phyloP scores from a whole-genome alignment of 1,140 invertebrate species.

The Drosophila nigrodunni region DNA sequence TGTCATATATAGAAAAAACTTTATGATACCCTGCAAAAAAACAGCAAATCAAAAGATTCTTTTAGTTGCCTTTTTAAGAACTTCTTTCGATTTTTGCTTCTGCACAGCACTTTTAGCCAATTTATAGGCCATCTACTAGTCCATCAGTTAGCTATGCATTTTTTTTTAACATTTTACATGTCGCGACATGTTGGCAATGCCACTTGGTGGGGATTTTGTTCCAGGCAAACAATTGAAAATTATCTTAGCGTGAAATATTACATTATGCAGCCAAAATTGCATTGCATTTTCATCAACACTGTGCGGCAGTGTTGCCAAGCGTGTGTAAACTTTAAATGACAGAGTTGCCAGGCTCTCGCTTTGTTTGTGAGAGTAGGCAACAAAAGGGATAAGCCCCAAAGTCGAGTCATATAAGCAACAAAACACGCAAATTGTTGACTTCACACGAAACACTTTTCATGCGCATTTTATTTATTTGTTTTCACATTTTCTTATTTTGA shows the following conservation, averaged over 20 bases:
- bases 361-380: neutral
- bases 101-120: too few species aligned
- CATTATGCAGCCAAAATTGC: constrained; percentile 23
- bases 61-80: neutral
- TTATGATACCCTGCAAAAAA: constrained; percentile 1
- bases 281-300: constrained; percentile 17
- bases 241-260: constrained; percentile 46
- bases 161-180: constrained; percentile 6
- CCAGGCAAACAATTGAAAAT: constrained; percentile 40
- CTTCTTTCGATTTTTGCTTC: too few species aligned
- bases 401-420: constrained; percentile 24
- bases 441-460: constrained; percentile 50
- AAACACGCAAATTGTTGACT: constrained; percentile 52
- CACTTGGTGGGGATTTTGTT: neutral
- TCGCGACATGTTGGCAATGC: constrained; percentile 48
- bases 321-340: constrained; percentile 10
- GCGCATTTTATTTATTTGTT: constrained; percentile 49
- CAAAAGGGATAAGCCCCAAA: constrained; percentile 18
- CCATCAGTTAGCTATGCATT: neutral
- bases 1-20: constrained; percentile 12
- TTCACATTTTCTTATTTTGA: constrained; percentile 5
- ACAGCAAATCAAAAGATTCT: neutral
- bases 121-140: neutral
- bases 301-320: constrained; percentile 18
- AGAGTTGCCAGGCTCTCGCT: constrained; percentile 4